These are phyloP conservation scores for Teleogryllus oceanicus DNA, from an alignment of 2,888 invertebrate genomes.

Conservation along the genomic window DNA sequence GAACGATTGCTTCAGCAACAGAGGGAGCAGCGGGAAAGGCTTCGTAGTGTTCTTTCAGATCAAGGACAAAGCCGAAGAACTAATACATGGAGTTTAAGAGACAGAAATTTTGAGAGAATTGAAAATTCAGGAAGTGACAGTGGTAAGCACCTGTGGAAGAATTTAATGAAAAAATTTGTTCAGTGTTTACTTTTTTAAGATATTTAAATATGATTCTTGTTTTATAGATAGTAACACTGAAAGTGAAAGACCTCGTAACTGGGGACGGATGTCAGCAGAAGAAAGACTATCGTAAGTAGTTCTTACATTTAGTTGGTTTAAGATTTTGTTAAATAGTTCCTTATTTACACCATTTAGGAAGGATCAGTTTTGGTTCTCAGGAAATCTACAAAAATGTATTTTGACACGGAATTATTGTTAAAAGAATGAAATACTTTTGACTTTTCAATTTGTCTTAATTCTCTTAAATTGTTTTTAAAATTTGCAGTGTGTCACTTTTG, in stretches of 20 bases:
- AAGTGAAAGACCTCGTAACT: conserved; percentile 24
- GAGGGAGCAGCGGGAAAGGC: conserved; percentile 36
- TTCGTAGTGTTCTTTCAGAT: background rate
- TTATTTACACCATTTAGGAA: no score
- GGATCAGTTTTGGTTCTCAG: no score
- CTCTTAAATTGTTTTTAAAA: no score
- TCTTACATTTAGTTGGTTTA: background rate
- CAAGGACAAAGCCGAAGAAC: background rate
- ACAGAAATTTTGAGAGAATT: background rate
- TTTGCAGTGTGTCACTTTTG: no score
- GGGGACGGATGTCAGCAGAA: conserved; percentile 36
- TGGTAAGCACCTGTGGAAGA: conserved; percentile 20
- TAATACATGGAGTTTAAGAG: conserved; percentile 24
- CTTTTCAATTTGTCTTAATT: no score
- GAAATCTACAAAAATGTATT: no score
- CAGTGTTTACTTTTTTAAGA: no score
- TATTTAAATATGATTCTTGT: background rate
- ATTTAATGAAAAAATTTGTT: no score
- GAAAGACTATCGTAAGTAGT: conserved; percentile 33
- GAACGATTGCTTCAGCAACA: conserved; percentile 42
- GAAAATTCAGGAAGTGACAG: conserved; percentile 31
- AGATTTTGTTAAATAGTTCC: no score
- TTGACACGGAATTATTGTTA: no score
- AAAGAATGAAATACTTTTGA: no score
- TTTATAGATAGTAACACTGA: conserved; percentile 31